These are phyloP conservation scores for Deroplatys truncata DNA, from an alignment of 2,888 invertebrate genomes.

Conservation along the genomic window DNA sequence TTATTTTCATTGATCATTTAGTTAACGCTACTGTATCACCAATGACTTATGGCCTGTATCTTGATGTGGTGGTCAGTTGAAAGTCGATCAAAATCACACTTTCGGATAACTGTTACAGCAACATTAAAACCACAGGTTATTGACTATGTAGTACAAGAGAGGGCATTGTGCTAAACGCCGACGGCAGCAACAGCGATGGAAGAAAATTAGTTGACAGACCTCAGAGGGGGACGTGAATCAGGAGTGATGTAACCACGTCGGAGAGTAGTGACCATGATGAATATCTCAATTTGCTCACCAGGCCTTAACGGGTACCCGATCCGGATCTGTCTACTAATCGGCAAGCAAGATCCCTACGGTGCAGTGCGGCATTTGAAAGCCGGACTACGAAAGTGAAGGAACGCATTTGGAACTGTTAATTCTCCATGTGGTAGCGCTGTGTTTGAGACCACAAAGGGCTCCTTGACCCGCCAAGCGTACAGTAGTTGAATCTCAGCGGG, in stretches of 20 bases:
- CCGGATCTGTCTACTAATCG: background rate
- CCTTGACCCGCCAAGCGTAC: background rate
- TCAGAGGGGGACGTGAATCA: too few relatives aligned
- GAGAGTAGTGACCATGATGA: background rate
- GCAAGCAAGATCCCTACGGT: background rate
- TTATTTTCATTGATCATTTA: too few relatives aligned
- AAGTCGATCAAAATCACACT: too few relatives aligned
- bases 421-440: background rate
- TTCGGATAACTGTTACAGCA: too few relatives aligned
- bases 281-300: background rate
- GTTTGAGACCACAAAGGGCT: background rate
- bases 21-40: too few relatives aligned
- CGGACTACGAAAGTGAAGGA: background rate
- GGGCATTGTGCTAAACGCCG: too few relatives aligned
- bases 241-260: background rate
- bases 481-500: background rate
- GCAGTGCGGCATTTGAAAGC: background rate
- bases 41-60: too few relatives aligned
- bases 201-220: too few relatives aligned
- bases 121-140: too few relatives aligned
- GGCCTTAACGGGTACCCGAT: background rate
- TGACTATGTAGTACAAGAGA: too few relatives aligned
- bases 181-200: too few relatives aligned
- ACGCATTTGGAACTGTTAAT: background rate
- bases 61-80: too few relatives aligned